These are phyloP conservation scores for Nasonia oneida DNA, from an alignment of 2,888 invertebrate genomes.

Conservation along the genomic window DNA sequence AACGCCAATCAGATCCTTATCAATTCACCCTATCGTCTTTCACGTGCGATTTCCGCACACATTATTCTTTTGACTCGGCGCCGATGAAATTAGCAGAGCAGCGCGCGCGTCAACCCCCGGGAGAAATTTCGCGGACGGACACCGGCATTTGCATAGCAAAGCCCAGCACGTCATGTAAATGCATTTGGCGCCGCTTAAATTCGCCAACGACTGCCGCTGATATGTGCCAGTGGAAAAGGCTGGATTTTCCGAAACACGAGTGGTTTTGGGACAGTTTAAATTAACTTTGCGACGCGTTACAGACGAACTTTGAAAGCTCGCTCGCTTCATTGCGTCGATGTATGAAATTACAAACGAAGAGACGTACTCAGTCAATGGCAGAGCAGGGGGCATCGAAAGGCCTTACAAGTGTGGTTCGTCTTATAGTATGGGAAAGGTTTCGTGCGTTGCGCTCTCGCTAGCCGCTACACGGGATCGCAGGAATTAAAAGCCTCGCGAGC, in stretches of 20 bases:
- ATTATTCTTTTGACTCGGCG: slow-evolving; percentile 39
- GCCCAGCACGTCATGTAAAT: neutral
- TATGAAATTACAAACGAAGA: neutral
- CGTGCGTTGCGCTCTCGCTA: neutral
- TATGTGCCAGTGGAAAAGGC: too few relatives aligned
- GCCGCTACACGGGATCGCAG: neutral
- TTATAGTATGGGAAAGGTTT: slow-evolving; percentile 42
- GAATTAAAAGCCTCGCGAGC: slow-evolving; percentile 27
- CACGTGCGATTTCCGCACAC: slow-evolving; percentile 18
- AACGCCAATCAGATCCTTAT: slow-evolving; percentile 25
- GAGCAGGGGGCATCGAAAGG: neutral
- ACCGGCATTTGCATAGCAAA: neutral
- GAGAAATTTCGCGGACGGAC: slow-evolving; percentile 13
- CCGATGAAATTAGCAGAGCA: slow-evolving; percentile 1
- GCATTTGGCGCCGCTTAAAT: neutral
- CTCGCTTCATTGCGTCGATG: too few relatives aligned
- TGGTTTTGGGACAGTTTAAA: too few relatives aligned
- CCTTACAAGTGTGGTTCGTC: slow-evolving; percentile 43
- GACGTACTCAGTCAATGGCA: slow-evolving; percentile 12
- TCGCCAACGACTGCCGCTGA: too few relatives aligned
- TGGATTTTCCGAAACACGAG: too few relatives aligned
- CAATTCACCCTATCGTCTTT: slow-evolving; percentile 49
- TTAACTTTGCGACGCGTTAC: too few relatives aligned
- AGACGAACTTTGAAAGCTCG: too few relatives aligned
- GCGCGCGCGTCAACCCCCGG: neutral